Conservation (phyloP, 2,113 vertebrate genomes). For the Eptesicus fuscus region DNA sequence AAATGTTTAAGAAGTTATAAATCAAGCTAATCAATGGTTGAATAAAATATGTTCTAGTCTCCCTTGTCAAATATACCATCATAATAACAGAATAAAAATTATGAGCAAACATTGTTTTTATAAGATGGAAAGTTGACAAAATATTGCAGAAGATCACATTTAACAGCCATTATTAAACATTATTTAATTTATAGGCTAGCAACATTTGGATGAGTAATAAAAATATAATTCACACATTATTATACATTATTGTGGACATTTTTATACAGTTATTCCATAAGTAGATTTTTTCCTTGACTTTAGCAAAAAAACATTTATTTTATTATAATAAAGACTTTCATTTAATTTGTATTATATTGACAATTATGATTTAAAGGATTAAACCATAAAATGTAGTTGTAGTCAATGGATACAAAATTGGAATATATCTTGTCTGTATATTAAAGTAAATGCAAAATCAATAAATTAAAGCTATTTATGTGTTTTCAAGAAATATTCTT, state of each 20-base stretch:
- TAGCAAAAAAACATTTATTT: neutral
- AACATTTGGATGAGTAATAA: constrained; percentile 5
- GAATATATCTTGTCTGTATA: neutral
- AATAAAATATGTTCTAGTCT: neutral
- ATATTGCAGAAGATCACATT: neutral
- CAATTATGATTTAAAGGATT: neutral
- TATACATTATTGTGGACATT: neutral
- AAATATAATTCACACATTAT: neutral
- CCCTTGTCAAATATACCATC: neutral
- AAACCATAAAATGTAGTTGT: neutral
- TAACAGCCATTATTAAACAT: neutral
- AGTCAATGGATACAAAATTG: neutral
- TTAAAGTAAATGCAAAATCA: neutral
- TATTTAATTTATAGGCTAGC: neutral
- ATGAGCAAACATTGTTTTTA: neutral
- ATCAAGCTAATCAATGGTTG: neutral
- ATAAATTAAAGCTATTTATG: neutral
- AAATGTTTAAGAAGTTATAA: constrained; percentile 7
- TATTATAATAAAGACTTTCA: neutral
- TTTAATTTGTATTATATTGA: neutral
- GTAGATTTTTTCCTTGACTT: constrained; percentile 12
- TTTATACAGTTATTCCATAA: neutral
- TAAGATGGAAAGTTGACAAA: neutral
- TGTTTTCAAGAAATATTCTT: neutral
- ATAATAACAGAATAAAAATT: neutral